Base-by-base conservation (phyloP, 2,888 invertebrate genomes). In the Torymus aiolomorphi region DNA sequence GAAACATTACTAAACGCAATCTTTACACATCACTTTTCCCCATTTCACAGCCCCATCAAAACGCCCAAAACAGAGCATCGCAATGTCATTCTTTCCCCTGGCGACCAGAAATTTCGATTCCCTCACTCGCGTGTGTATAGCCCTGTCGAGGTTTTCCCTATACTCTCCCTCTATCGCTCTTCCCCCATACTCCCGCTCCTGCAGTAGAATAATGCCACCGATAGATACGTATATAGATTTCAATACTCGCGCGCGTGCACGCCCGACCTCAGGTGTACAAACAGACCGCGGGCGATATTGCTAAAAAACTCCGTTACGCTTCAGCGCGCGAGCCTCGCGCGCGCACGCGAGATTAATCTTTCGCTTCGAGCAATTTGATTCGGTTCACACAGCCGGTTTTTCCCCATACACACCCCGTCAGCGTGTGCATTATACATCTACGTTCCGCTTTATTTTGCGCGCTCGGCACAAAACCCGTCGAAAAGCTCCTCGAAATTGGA, bases 251-350 rank as follows among this genome's bases (percentile, higher is more conserved):
- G 12, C 8, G 70, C n/a, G 66, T 77, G 49, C 13, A 3, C 62
- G 42, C 24, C 16, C 59, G 59, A 86, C 83, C 83, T 89, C 90
- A 89, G 89, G 88, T 89, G 89, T 86, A 87, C 87, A 90, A 90
- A 90, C 88, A 90, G 84, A 87, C 89, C 87, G 84, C 85, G 85
- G 87, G 88, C 86, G 86, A 87, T 87, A 86, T 86, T 84, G 86
- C 86, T 85, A 84, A 87, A 86, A 73, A 88, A 86, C 83, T 84
- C 84, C 81, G 84, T 84, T 83, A n/a, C n/a, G 16, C 16, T 20
- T 61, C 10, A 12, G 24, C 24, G 24, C 42, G 61, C 49, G 18
- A 31, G 52, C 10, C n/a, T 4, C n/a, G 16, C n/a, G 57, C n/a
- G 84, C 86, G 85, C 84, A 81, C 84, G 81, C 83, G 86, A 87